phyloP scores from a whole-genome alignment of 2,113 vertebrate species.

The Periophthalmus modestus region DNA sequence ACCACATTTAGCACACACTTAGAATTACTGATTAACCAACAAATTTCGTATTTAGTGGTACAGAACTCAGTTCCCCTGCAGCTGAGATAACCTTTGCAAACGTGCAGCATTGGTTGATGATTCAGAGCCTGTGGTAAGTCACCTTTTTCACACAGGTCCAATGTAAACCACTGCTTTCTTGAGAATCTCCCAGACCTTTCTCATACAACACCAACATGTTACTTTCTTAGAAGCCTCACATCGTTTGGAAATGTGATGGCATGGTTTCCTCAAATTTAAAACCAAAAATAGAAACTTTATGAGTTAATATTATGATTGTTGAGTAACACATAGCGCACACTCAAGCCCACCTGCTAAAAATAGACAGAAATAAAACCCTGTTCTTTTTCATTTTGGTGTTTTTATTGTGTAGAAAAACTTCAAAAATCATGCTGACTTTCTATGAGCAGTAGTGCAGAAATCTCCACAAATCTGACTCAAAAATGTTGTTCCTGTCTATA shows the following conservation, averaged over 20 bases:
- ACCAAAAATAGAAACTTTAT: background rate
- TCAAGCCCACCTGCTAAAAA: too few relatives aligned
- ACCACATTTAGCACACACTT: too few relatives aligned
- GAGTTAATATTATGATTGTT: too few relatives aligned
- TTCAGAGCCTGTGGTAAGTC: conserved; percentile 6
- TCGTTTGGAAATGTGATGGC: background rate
- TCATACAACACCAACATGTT: background rate
- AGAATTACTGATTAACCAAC: background rate
- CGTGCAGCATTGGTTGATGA: background rate
- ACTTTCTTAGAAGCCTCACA: background rate
- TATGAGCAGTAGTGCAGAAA: too few relatives aligned
- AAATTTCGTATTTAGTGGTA: background rate
- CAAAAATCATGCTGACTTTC: too few relatives aligned
- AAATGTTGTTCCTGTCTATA: too few relatives aligned
- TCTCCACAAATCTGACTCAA: too few relatives aligned
- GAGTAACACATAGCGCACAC: too few relatives aligned
- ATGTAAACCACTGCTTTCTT: conserved; percentile 30
- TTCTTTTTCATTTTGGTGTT: too few relatives aligned
- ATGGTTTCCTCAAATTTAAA: background rate
- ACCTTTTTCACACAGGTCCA: conserved; percentile 22
- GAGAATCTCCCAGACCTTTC: conserved; percentile 30
- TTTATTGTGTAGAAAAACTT: too few relatives aligned
- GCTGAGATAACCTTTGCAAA: background rate
- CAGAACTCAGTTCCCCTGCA: background rate
- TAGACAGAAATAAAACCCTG: too few relatives aligned